Conservation (phyloP, 2,113 vertebrate genomes). For the Peucedramus taeniatus region DNA sequence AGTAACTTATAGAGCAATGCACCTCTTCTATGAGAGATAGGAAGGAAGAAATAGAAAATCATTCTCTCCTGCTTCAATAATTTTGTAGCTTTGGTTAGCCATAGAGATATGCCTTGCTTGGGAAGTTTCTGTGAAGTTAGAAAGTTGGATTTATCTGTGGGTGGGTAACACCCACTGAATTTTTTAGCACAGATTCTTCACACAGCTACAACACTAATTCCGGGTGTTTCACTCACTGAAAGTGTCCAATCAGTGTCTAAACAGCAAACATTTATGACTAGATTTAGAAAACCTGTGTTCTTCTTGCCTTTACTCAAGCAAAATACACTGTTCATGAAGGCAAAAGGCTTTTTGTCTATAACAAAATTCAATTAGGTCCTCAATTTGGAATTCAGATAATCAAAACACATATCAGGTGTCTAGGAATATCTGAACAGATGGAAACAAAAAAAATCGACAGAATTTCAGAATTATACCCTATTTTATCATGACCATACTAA, state of each 20-base stretch:
- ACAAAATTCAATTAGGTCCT: background rate
- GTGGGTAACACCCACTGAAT: background rate
- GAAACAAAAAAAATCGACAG: background rate
- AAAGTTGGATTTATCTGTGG: background rate
- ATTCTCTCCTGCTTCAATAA: background rate
- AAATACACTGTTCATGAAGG: background rate
- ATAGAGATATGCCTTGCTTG: background rate
- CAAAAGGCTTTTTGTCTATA: background rate
- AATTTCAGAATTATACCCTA: background rate
- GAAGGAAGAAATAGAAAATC: background rate
- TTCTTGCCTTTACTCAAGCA: background rate
- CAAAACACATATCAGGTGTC: background rate
- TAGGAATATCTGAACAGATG: background rate
- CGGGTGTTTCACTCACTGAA: background rate
- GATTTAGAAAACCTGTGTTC: background rate
- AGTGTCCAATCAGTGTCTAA: background rate
- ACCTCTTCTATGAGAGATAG: background rate
- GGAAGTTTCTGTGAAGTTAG: background rate
- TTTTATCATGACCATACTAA: background rate
- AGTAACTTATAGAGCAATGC: background rate
- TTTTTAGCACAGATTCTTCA: background rate
- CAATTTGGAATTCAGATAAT: background rate
- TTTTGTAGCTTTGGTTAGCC: background rate
- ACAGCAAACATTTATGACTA: background rate
- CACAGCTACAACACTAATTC: background rate